Evolutionary conservation across 1,140 invertebrate genomes (phyloP).

Genomic region (Drosophila trapezifrons): DNA sequence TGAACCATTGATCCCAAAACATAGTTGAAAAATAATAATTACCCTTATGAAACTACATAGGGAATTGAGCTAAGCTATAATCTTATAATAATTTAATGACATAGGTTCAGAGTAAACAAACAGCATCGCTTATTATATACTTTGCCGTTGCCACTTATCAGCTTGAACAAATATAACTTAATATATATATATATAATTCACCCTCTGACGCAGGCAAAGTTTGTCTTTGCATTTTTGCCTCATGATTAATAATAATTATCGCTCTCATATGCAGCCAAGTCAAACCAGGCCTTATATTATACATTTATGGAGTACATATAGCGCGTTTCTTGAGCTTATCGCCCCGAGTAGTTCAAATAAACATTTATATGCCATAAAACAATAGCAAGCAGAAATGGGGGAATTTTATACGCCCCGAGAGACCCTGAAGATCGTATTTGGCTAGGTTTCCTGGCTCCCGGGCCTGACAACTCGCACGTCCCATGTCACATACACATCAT

Average conservation of each 20-base stretch:
- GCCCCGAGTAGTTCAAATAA: conserved; percentile 27
- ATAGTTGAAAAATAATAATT: background rate
- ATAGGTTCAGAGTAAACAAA: background rate
- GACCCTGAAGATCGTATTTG: conserved; percentile 32
- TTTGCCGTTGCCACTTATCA: conserved; percentile 6
- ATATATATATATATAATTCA: conserved; percentile 9
- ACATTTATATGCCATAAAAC: conserved; percentile 32
- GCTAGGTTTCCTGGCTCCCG: conserved; percentile 10
- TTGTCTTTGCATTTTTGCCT: conserved; percentile 44
- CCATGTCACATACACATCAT: conserved; percentile 32
- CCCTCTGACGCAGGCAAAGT: conserved; percentile 39
- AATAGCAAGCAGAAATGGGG: conserved; percentile 6
- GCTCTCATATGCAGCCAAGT: conserved; percentile 26
- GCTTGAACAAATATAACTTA: conserved; percentile 27
- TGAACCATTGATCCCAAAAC: conserved; percentile 1
- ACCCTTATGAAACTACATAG: background rate
- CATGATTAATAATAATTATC: conserved; percentile 53
- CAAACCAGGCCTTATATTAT: conserved; percentile 37
- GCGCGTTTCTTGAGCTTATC: conserved; percentile 32
- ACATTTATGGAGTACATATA: conserved; percentile 7
- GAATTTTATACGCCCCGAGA: conserved; percentile 27
- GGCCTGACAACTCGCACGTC: conserved; percentile 38
- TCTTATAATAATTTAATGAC: conserved; percentile 5
- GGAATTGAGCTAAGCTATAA: background rate
- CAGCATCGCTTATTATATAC: background rate